A percentile compares a stretch with the other conserved stretches of the same genome.
These are phyloP conservation scores for Plusia festucae DNA, from an alignment of 2,888 invertebrate species.

Conservation along the genomic window DNA sequence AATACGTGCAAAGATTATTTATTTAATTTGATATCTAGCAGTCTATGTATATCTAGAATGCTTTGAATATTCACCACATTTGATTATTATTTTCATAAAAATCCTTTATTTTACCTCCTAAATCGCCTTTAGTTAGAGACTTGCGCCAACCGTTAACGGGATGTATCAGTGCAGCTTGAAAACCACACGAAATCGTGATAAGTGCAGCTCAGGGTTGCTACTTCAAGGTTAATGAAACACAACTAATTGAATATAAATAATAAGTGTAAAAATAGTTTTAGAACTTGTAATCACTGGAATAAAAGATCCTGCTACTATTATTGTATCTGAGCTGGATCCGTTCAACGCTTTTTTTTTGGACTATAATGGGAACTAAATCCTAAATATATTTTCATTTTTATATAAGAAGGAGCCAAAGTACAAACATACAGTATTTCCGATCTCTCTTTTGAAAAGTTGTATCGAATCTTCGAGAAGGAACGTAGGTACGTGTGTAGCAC, in stretches of 20 bases:
- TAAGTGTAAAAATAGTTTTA: background rate
- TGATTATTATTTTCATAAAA: no score
- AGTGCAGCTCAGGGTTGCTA: conserved; percentile 47
- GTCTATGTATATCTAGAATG: no score
- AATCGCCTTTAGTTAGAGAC: conserved; percentile 41
- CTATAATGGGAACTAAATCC: no score
- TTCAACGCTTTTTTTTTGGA: no score
- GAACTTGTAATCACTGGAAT: background rate
- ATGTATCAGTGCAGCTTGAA: conserved; percentile 60
- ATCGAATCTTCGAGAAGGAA: background rate
- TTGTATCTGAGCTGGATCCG: background rate
- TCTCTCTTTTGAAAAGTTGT: background rate
- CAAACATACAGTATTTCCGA: no score
- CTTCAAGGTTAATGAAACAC: background rate
- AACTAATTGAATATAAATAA: background rate
- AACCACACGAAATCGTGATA: conserved; percentile 63
- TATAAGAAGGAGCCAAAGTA: no score
- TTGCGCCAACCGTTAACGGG: conserved; percentile 65
- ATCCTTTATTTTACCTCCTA: background rate
- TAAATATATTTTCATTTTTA: no score
- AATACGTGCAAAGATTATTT: no score
- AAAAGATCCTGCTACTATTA: no score
- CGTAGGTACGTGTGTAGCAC: background rate
- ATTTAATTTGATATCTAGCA: no score
- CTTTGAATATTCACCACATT: no score